Evolutionary conservation across 2,888 invertebrate species (phyloP).

Genomic region (Heteromurus nitidus): DNA sequence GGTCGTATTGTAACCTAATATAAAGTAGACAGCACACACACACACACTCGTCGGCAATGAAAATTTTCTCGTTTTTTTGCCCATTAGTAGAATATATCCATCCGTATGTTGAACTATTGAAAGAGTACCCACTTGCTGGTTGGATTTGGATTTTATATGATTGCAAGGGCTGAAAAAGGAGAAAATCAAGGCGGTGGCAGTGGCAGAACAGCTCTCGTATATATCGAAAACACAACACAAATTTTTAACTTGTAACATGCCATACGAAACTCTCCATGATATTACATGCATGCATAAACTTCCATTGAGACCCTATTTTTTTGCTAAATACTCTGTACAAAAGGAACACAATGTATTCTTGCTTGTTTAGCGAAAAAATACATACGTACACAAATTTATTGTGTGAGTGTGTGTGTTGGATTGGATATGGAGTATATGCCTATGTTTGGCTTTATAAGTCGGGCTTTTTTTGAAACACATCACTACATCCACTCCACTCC

Average conservation of each 20-base stretch:
- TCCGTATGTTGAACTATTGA: constrained; percentile 4
- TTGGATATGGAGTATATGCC: constrained; percentile 26
- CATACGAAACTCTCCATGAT: too few species aligned
- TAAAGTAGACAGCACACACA: neutral
- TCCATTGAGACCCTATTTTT: too few species aligned
- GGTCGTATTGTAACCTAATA: too few species aligned
- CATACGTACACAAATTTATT: too few species aligned
- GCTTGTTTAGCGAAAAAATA: constrained; percentile 26
- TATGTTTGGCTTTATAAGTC: constrained; percentile 55
- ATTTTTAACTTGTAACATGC: too few species aligned
- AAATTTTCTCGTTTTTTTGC: constrained; percentile 52
- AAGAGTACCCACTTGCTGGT: constrained; percentile 42
- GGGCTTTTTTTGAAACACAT: constrained; percentile 4
- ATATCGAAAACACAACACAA: too few species aligned
- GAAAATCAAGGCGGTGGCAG: constrained; percentile 62
- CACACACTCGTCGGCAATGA: constrained; percentile 25
- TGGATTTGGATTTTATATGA: constrained; percentile 23
- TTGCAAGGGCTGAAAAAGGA: constrained; percentile 45
- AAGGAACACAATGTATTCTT: neutral
- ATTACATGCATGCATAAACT: too few species aligned
- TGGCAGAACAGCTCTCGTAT: neutral
- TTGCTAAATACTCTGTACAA: neutral
- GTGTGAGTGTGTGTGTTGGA: constrained; percentile 7
- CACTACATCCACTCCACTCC: too few species aligned
- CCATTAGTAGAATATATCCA: constrained; percentile 1